A percentile compares a stretch with the other conserved stretches of the same genome.
Conservation (phyloP, 2,888 invertebrate species). For the Diplazon laetatorius region DNA sequence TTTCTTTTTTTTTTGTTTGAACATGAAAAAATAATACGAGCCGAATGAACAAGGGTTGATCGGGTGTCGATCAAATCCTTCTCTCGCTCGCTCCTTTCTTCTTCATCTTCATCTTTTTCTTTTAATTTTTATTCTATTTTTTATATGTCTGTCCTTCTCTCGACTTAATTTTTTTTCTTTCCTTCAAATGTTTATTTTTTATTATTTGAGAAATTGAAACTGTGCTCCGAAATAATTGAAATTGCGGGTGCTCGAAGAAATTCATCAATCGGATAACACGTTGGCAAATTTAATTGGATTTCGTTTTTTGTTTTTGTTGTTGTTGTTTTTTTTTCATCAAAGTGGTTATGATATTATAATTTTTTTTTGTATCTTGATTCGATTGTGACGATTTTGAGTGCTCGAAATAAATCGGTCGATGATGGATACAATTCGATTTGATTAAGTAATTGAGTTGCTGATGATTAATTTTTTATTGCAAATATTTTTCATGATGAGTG, state of each 20-base stretch:
- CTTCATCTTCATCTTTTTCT: neutral
- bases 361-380: no score
- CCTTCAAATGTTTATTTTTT: neutral
- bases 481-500: no score
- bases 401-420: no score
- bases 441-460: no score
- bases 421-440: no score
- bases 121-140: neutral
- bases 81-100: conserved; percentile 1
- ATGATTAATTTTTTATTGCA: no score
- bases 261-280: conserved; percentile 4
- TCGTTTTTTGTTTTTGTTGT: conserved; percentile 2
- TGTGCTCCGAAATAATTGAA: neutral
- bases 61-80: neutral
- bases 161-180: neutral
- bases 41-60: neutral
- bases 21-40: neutral
- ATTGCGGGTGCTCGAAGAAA: no score
- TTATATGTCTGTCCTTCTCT: neutral
- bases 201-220: no score
- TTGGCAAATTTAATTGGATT: neutral
- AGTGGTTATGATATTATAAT: no score
- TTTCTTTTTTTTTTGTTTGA: no score
- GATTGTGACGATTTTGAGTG: no score
- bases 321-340: no score